Percentiles rank a stretch among this genome's conserved stretches.
Evolutionary conservation across 53 echinoderm and acorn worm genomes (phyloP).

Genomic region (Mesocentrotus franciscanus): DNA sequence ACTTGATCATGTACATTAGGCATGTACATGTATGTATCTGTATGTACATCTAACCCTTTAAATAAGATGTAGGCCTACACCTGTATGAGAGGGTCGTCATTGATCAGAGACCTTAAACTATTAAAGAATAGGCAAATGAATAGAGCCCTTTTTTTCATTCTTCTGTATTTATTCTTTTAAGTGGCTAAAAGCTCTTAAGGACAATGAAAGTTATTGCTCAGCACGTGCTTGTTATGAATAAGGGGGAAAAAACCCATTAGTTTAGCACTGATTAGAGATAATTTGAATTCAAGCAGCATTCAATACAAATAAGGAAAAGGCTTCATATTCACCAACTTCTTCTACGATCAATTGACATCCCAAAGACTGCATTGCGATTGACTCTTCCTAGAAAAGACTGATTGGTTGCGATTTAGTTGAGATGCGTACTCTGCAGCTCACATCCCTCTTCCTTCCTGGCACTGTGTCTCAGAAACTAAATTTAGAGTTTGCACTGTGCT

Average conservation of each 20-base stretch:
- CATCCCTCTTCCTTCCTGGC: slow-evolving; percentile 36
- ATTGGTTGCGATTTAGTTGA: slow-evolving; percentile 29
- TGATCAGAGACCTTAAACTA: too few relatives aligned
- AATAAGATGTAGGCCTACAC: too few relatives aligned
- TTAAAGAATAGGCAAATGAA: too few relatives aligned
- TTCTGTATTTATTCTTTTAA: too few relatives aligned
- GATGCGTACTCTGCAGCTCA: slow-evolving; percentile 8
- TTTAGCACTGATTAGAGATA: background rate
- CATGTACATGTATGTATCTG: too few relatives aligned
- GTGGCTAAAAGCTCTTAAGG: too few relatives aligned
- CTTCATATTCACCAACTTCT: background rate
- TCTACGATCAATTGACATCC: background rate
- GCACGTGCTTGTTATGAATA: too few relatives aligned
- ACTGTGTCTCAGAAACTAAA: slow-evolving; percentile 39
- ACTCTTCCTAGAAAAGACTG: background rate
- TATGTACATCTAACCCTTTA: too few relatives aligned
- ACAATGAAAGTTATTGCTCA: too few relatives aligned
- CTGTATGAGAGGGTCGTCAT: too few relatives aligned
- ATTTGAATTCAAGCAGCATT: background rate
- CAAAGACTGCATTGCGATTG: background rate
- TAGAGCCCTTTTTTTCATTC: too few relatives aligned
- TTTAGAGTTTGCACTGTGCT: slow-evolving; percentile 36
- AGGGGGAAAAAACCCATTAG: background rate
- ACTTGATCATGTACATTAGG: too few relatives aligned
- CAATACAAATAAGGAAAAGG: background rate